phyloP scores from a whole-genome alignment of 2,797 vertebrate genomes.

The Leptodactylus fallax region DNA sequence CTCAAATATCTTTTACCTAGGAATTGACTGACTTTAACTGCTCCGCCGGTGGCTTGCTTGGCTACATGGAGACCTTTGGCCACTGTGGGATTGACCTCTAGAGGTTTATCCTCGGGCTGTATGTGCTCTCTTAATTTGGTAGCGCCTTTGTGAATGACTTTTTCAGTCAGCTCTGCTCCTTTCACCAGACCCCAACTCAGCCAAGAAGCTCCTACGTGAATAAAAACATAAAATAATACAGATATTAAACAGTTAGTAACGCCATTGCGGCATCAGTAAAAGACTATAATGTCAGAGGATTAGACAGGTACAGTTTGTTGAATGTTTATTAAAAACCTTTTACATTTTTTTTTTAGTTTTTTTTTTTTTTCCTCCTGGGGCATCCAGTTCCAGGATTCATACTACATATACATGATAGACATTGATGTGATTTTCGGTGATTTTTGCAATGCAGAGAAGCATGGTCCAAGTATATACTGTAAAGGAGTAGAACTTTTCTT shows the following conservation, averaged over 20 bases:
- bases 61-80: conserved; percentile 91
- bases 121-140: conserved; percentile 94
- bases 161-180: conserved; percentile 94
- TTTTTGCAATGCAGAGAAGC: background rate
- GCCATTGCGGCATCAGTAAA: background rate
- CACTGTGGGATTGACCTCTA: conserved; percentile 89
- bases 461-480: too few relatives aligned
- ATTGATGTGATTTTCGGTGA: background rate
- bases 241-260: background rate
- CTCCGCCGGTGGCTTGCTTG: conserved; percentile 95
- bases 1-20: conserved; percentile 80
- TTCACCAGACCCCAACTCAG: conserved; percentile 96
- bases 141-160: conserved; percentile 94
- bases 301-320: background rate
- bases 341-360: too few relatives aligned
- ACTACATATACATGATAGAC: background rate
- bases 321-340: background rate
- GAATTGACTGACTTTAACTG: conserved; percentile 97
- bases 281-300: background rate
- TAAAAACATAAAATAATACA: background rate
- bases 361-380: background rate
- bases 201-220: conserved; percentile 90
- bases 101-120: conserved; percentile 92
- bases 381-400: background rate
- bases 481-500: too few relatives aligned